phyloP scores from a whole-genome alignment of 2,888 invertebrate species.

The Sminthurides aquaticus region DNA sequence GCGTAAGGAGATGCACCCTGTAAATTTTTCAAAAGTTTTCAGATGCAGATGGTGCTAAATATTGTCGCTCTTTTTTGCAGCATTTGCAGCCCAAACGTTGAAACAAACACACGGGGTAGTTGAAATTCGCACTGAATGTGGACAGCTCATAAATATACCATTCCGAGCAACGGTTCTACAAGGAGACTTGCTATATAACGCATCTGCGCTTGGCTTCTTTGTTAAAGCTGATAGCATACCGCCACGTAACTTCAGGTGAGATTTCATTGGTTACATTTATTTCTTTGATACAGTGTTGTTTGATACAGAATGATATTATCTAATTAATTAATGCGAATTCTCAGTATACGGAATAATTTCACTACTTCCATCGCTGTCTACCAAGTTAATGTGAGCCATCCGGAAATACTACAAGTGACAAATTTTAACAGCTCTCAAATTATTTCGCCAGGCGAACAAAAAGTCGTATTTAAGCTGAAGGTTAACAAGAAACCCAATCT shows the following conservation, averaged over 20 bases:
- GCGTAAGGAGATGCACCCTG: too few relatives aligned
- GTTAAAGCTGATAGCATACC: slow-evolving; percentile 36
- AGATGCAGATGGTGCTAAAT: background rate
- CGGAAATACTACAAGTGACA: slow-evolving; percentile 39
- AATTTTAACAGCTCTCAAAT: slow-evolving; percentile 40
- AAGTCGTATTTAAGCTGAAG: slow-evolving; percentile 38
- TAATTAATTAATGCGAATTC: slow-evolving; percentile 4
- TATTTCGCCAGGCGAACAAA: slow-evolving; percentile 39
- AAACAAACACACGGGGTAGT: slow-evolving; percentile 40
- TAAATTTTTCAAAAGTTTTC: too few relatives aligned
- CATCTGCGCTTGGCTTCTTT: slow-evolving; percentile 46
- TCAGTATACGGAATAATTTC: slow-evolving; percentile 42
- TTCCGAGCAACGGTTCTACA: slow-evolving; percentile 57
- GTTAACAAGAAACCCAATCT: slow-evolving; percentile 36
- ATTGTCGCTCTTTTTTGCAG: slow-evolving; percentile 15
- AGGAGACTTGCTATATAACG: slow-evolving; percentile 55
- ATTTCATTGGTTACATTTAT: too few relatives aligned
- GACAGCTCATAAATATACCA: slow-evolving; percentile 51
- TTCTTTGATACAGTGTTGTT: too few relatives aligned
- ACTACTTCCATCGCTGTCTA: slow-evolving; percentile 42
- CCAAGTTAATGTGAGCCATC: slow-evolving; percentile 41
- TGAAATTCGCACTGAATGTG: slow-evolving; percentile 41
- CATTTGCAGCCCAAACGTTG: slow-evolving; percentile 29
- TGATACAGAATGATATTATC: background rate
- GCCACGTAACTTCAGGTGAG: slow-evolving; percentile 41